A percentile compares a stretch with the other conserved stretches of the same genome.
These are phyloP conservation scores for Didymodactylos carnosus DNA, from an alignment of 2,888 invertebrate species.

Conservation along the genomic window DNA sequence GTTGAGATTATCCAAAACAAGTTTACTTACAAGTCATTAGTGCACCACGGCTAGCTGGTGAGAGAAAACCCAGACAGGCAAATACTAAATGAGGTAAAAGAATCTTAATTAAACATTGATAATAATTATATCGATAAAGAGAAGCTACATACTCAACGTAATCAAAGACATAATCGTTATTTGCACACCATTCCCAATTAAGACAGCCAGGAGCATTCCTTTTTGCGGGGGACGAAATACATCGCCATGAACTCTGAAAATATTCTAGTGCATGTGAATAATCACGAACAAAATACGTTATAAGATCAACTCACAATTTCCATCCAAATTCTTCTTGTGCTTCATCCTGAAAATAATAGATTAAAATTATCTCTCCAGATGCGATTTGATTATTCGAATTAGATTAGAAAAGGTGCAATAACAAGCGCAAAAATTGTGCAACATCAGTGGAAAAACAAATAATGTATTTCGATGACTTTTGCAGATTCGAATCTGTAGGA, in stretches of 20 bases:
- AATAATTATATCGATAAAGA: constrained; percentile 32
- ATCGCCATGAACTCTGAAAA: constrained; percentile 41
- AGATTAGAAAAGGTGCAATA: no score
- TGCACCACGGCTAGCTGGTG: constrained; percentile 91
- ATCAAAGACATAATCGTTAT: constrained; percentile 85
- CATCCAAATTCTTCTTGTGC: constrained; percentile 63
- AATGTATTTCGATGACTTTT: no score
- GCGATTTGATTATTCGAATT: no score
- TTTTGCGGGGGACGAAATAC: constrained; percentile 52
- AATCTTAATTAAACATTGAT: constrained; percentile 16
- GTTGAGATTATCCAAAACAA: constrained; percentile 56
- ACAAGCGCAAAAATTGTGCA: no score
- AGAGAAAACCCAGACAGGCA: constrained; percentile 94
- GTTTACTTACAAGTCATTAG: constrained; percentile 81
- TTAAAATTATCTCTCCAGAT: background rate
- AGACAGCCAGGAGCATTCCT: constrained; percentile 81
- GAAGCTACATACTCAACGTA: constrained; percentile 49
- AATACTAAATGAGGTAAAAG: constrained; percentile 46
- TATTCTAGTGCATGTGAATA: background rate
- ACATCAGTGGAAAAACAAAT: no score
- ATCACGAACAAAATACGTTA: background rate
- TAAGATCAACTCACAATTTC: constrained; percentile 41
- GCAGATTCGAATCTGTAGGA: no score
- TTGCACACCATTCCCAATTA: constrained; percentile 87
- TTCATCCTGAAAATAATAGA: constrained; percentile 38